Base-by-base conservation (phyloP, 2,113 vertebrate species). In the Phalacrocorax pelagicus region DNA sequence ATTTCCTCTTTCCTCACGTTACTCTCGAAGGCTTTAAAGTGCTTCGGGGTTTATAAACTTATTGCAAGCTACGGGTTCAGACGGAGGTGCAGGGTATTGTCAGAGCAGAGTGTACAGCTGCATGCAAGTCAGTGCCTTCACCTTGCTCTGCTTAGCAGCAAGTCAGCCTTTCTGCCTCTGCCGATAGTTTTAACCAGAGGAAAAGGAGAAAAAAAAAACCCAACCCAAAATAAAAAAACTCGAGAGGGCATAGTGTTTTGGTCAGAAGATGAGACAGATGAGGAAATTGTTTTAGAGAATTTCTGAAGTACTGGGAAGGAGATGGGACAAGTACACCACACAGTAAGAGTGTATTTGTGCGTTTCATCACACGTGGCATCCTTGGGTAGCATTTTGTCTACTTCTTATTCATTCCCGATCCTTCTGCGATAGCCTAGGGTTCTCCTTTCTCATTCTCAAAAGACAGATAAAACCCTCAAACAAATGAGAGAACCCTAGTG, bases 11-110 rank as follows among this genome's bases (percentile, higher is more conserved):
- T 61, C 38, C 15, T 81, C 11, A 1, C 18, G 0, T 34, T 54
- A 9, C 13, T 65, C 36, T n/a, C 34, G 21, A 63, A 55, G 44
- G 21, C 29, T 91, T 89, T 46, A 52, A 86, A 69, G 16, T 2
- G 11, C 15, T 75, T 59, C 40, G 26, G 36, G 79, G 29, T 57
- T 72, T 62, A 24, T 27, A 61, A 82, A 80, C 65, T 65, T 75
- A 7, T 0, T 30, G 57, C 8, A 36, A 75, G 15, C 77, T 47
- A 1, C 2, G 10, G 44, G 52, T 57, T 72, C 0, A 0, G 52
- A 6, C 0, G 6, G 58, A 58, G 12, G 1, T 1, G 1, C 74
- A 55, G 40, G 17, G 24, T 62, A 22, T 70, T 32, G 5, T 34
- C 20, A 34, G 66, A 65, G 21, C 55, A 30, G 38, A 58, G 40